These are phyloP conservation scores for Noctua janthina DNA, from an alignment of 2,888 invertebrate species.

Conservation along the genomic window DNA sequence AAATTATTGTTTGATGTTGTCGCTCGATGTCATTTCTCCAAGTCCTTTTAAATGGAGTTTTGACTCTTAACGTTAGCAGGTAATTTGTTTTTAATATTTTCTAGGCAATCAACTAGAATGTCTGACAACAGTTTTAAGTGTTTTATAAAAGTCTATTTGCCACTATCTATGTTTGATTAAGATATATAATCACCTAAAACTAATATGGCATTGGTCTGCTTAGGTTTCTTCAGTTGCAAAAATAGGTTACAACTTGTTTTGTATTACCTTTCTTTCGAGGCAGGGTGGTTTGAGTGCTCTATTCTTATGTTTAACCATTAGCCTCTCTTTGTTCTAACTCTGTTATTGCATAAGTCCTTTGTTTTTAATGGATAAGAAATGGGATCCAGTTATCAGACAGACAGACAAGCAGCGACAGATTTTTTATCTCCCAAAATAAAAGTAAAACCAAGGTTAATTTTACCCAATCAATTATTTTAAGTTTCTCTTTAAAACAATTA, in stretches of 20 bases:
- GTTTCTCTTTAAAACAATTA: background rate
- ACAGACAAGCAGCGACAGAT: background rate
- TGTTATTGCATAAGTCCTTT: background rate
- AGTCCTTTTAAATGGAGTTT: conserved; percentile 79
- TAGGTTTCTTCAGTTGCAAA: background rate
- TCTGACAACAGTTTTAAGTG: background rate
- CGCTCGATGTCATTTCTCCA: conserved; percentile 82
- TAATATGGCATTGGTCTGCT: background rate
- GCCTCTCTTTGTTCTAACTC: background rate
- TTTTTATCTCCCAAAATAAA: background rate
- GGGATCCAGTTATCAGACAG: background rate
- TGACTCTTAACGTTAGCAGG: conserved; percentile 80
- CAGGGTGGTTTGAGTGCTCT: background rate
- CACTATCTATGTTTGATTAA: background rate
- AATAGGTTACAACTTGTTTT: background rate
- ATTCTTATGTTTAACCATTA: background rate
- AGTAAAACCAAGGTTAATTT: background rate
- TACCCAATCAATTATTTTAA: background rate
- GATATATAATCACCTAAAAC: background rate
- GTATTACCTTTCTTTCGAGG: background rate
- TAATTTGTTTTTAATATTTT: conserved; percentile 76
- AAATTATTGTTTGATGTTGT: conserved; percentile 90
- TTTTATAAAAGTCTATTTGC: background rate
- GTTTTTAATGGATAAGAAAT: background rate
- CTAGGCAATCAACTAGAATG: conserved; percentile 50